Percentiles rank a stretch among this genome's conserved stretches.
phyloP scores from a whole-genome alignment of 2,888 invertebrate species.

The Nowickia ferox region DNA sequence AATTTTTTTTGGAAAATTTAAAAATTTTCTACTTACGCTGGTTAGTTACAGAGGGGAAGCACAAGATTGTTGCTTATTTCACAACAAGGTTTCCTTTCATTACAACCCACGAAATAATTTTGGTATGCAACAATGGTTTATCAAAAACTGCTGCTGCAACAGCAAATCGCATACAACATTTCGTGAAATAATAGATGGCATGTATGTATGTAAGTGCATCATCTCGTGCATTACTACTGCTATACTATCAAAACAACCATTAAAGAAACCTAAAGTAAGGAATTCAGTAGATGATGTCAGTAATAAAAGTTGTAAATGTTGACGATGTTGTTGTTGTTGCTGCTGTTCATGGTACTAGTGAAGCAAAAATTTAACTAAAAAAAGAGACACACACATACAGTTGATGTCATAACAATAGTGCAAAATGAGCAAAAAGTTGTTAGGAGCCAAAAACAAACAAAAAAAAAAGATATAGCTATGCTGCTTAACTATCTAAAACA shows the following conservation, averaged over 20 bases:
- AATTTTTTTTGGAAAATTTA: not conserved
- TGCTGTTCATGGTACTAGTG: conserved; percentile 3
- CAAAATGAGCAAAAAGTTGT: conserved; percentile 34
- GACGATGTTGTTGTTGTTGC: conserved; percentile 14
- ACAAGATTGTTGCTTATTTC: not conserved
- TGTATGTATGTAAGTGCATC: conserved; percentile 39
- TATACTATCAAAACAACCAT: conserved; percentile 9
- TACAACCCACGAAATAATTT: conserved; percentile 5
- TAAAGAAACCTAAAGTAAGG: not conserved
- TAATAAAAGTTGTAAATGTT: conserved; percentile 48
- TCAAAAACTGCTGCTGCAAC: conserved; percentile 10
- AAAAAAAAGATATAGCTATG: no score
- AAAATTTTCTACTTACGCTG: not conserved
- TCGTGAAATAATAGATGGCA: conserved; percentile 30
- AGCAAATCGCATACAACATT: conserved; percentile 16
- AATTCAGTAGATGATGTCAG: conserved; percentile 31
- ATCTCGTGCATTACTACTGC: conserved; percentile 38
- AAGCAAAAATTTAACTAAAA: not conserved
- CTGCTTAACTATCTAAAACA: no score
- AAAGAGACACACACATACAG: conserved; percentile 10
- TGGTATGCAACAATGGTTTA: conserved; percentile 32
- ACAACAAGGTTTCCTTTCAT: not conserved
- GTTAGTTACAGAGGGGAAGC: not conserved
- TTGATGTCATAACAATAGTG: conserved; percentile 57
- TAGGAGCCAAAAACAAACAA: not conserved